Percentiles rank a stretch among this genome's conserved stretches.
Evolutionary conservation across 2,113 vertebrate genomes (phyloP).

Genomic region (Xyliphius kryptos): DNA sequence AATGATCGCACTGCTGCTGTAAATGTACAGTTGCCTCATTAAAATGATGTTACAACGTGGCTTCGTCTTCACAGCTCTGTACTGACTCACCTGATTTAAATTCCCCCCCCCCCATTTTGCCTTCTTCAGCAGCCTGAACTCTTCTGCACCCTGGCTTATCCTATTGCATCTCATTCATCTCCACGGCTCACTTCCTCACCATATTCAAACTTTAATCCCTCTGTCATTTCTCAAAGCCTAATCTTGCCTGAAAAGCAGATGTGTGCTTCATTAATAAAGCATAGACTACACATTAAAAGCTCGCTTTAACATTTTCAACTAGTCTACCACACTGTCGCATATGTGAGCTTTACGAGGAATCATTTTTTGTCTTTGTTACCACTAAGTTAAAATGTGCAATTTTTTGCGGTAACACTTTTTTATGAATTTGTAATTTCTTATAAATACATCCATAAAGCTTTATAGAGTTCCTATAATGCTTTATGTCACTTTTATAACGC

Average conservation of each 20-base stretch:
- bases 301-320: too few relatives aligned
- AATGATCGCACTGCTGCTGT: background rate
- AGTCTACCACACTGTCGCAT: too few relatives aligned
- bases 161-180: background rate
- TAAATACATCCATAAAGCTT: too few relatives aligned
- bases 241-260: background rate
- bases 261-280: background rate
- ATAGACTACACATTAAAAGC: background rate
- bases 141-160: background rate
- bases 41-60: background rate
- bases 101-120: background rate
- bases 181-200: background rate
- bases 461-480: too few relatives aligned
- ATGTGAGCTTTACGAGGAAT: too few relatives aligned
- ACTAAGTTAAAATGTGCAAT: too few relatives aligned
- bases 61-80: conserved; percentile 1
- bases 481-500: too few relatives aligned
- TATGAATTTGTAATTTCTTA: too few relatives aligned
- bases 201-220: conserved; percentile 4
- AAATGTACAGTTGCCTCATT: background rate
- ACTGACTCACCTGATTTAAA: background rate
- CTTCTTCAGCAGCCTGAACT: background rate
- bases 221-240: background rate
- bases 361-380: too few relatives aligned
- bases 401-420: too few relatives aligned